Percentiles rank a stretch among this genome's conserved stretches.
phyloP scores from a whole-genome alignment of 2,888 invertebrate genomes.

The Caenorhabditis becei region DNA sequence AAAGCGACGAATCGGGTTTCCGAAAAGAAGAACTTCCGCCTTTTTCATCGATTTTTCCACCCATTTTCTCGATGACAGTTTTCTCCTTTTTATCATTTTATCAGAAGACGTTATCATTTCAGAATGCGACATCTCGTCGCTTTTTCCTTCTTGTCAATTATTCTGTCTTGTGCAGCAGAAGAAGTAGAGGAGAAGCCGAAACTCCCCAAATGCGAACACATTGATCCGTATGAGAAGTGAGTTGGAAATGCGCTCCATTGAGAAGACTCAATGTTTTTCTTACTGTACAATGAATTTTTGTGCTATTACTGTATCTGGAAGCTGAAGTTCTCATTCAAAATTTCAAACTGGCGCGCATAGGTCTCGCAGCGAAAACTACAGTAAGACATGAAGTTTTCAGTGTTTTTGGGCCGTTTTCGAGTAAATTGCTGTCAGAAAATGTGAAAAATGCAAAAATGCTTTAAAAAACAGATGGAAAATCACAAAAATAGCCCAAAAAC shows the following conservation, averaged over 20 bases:
- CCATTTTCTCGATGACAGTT: no score
- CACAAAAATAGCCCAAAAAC: no score
- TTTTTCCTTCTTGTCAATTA: conserved; percentile 14
- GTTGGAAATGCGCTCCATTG: conserved; percentile 9
- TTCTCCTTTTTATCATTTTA: background rate
- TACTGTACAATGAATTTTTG: conserved; percentile 1
- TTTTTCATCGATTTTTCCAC: conserved; percentile 1
- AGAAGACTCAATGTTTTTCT: conserved; percentile 1
- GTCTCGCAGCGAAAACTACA: no score
- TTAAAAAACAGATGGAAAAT: no score
- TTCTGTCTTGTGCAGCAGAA: background rate
- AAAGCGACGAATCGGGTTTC: background rate
- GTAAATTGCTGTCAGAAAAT: no score
- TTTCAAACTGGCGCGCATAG: no score
- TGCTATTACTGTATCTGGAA: no score
- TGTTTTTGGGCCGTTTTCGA: no score
- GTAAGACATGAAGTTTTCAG: no score
- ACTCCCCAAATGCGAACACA: conserved; percentile 70
- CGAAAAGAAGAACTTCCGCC: background rate
- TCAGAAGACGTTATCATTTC: conserved; percentile 3
- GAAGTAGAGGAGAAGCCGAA: conserved; percentile 29
- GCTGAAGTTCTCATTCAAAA: no score
- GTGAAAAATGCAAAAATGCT: no score
- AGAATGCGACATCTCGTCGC: conserved; percentile 39
- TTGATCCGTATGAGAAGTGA: conserved; percentile 69